Percentiles rank a stretch among this genome's conserved stretches.
Evolutionary conservation across 2,113 vertebrate species (phyloP).

Genomic region (Corynorhinus townsendii): DNA sequence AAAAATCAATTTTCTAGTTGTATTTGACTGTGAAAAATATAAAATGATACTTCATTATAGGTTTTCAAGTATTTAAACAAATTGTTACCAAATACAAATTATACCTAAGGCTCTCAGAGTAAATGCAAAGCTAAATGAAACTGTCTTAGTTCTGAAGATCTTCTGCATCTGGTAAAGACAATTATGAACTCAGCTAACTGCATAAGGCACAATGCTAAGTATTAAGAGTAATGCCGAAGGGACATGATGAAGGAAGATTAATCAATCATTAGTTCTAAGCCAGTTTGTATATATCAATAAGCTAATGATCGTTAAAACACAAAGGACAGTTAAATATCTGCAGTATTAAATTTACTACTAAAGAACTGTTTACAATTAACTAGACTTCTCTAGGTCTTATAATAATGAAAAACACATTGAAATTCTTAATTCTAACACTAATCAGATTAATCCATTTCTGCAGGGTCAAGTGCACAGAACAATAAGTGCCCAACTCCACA

Average conservation of each 20-base stretch:
- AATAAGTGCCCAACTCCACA: neutral
- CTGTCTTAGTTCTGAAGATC: neutral
- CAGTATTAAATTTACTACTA: neutral
- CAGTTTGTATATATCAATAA: neutral
- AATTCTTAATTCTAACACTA: slow-evolving; percentile 26
- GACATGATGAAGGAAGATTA: neutral
- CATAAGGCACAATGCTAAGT: neutral
- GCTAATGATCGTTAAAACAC: neutral
- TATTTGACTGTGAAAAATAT: slow-evolving; percentile 22
- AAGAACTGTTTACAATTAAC: neutral
- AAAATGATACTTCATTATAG: neutral
- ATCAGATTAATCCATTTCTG: slow-evolving; percentile 34
- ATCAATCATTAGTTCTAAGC: neutral
- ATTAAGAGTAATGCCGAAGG: neutral
- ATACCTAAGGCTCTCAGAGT: neutral
- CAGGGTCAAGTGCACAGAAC: slow-evolving; percentile 1
- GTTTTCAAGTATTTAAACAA: neutral
- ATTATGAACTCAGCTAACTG: neutral
- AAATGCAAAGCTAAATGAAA: neutral
- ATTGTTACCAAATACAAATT: neutral
- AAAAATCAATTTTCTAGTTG: neutral
- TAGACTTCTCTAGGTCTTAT: neutral
- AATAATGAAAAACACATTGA: neutral
- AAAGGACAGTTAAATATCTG: neutral
- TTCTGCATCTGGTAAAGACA: neutral